Evolutionary conservation across 2,888 invertebrate species (phyloP).

Genomic region (Galeopsomyia nigrocyanea): DNA sequence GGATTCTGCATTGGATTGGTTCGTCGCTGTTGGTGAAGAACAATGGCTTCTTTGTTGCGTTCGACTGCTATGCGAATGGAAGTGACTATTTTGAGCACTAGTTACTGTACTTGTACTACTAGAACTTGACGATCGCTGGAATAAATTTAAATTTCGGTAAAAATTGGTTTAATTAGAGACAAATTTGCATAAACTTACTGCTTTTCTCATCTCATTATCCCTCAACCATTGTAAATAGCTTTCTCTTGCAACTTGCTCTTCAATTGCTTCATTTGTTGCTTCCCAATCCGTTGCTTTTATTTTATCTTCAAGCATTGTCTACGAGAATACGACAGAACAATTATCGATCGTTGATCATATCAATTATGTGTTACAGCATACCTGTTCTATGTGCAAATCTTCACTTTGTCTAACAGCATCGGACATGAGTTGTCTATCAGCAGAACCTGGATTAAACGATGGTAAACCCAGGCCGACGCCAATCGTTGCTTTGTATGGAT

Average conservation of each 20-base stretch:
- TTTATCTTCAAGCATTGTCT: constrained; percentile 93
- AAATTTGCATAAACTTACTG: constrained; percentile 59
- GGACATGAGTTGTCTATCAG: constrained; percentile 78
- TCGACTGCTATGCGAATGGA: constrained; percentile 61
- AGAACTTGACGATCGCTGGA: constrained; percentile 62
- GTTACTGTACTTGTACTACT: constrained; percentile 65
- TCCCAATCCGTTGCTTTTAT: constrained; percentile 92
- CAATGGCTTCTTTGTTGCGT: constrained; percentile 60
- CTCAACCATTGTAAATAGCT: constrained; percentile 86
- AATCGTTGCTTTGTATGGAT: constrained; percentile 85
- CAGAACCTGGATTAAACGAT: constrained; percentile 81
- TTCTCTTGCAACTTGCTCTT: constrained; percentile 88
- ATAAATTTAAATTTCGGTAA: constrained; percentile 16
- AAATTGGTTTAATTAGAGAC: background rate
- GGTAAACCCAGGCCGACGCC: constrained; percentile 90
- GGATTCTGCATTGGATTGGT: constrained; percentile 60
- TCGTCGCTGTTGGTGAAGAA: constrained; percentile 61
- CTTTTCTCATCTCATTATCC: constrained; percentile 75
- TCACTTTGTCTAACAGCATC: constrained; percentile 85
- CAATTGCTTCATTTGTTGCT: constrained; percentile 90
- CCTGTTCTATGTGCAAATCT: constrained; percentile 84
- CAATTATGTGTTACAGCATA: constrained; percentile 53
- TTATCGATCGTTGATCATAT: too few relatives aligned
- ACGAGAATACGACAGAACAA: background rate
- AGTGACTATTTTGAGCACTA: constrained; percentile 64